Conservation (phyloP, 2,888 invertebrate genomes). For the Lamproptera curius region DNA sequence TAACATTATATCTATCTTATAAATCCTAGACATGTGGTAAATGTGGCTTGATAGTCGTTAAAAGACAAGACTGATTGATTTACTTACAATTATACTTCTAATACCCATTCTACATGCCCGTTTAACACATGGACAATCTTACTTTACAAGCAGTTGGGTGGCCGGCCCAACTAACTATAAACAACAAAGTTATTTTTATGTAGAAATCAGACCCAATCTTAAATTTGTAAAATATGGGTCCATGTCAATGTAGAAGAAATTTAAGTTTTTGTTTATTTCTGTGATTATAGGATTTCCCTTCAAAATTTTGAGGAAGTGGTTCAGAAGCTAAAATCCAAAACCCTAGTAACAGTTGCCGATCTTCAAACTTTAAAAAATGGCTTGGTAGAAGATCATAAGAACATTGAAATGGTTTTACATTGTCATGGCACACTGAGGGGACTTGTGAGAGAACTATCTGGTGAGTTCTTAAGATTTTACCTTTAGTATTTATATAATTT, state of each 20-base stretch:
- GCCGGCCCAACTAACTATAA: neutral
- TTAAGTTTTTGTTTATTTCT: too few relatives aligned
- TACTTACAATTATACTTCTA: neutral
- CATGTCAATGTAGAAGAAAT: too few relatives aligned
- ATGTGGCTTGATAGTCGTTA: neutral
- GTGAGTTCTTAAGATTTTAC: conserved; percentile 32
- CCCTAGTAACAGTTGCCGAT: conserved; percentile 38
- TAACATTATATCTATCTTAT: neutral
- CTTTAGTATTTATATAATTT: neutral
- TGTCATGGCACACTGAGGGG: conserved; percentile 63
- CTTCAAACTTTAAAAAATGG: conserved; percentile 54
- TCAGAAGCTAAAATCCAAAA: conserved; percentile 54
- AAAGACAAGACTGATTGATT: neutral
- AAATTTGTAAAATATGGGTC: too few relatives aligned
- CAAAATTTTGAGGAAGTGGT: conserved; percentile 41
- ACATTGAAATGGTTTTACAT: conserved; percentile 45
- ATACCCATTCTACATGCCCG: neutral
- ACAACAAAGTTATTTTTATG: too few relatives aligned
- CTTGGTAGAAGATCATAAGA: conserved; percentile 49
- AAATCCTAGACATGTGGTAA: neutral
- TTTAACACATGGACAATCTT: too few relatives aligned
- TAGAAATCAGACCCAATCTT: too few relatives aligned
- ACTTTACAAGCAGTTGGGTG: too few relatives aligned
- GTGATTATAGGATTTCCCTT: conserved; percentile 37
- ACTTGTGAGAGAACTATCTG: conserved; percentile 71